These are phyloP conservation scores for Megaceryle torquata DNA, from an alignment of 2,113 vertebrate species.

Conservation along the genomic window DNA sequence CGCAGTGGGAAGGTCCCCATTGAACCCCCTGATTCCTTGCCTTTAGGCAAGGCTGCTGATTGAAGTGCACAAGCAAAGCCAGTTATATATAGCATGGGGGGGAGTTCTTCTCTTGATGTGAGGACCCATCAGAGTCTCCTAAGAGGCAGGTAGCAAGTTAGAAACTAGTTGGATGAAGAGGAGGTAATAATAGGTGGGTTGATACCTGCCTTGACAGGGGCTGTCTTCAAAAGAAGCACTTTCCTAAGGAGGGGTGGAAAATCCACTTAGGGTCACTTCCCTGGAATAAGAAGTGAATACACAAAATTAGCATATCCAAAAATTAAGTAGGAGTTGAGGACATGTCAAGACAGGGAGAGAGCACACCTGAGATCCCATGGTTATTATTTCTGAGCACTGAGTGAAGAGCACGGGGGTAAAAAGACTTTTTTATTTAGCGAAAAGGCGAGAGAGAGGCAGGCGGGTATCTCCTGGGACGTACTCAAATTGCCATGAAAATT, in stretches of 20 bases:
- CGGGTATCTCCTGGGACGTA: not conserved
- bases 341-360: not conserved
- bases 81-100: rapidly evolving
- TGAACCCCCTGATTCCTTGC: not conserved
- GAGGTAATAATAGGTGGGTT: not conserved
- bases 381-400: not conserved
- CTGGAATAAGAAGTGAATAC: not conserved
- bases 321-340: not conserved
- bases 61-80: not conserved
- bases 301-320: not conserved
- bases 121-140: not conserved
- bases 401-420: not conserved
- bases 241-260: not conserved
- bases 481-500: not conserved
- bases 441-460: not conserved
- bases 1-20: rapidly evolving
- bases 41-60: not conserved
- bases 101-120: not conserved
- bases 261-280: not conserved
- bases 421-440: not conserved
- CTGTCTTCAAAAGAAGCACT: not conserved
- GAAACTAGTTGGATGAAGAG: not conserved
- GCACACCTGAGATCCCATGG: not conserved
- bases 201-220: not conserved
- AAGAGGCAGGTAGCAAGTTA: not conserved